Evolutionary conservation across 2,113 vertebrate species (phyloP).

Genomic region (Forbesichthys agassizii): DNA sequence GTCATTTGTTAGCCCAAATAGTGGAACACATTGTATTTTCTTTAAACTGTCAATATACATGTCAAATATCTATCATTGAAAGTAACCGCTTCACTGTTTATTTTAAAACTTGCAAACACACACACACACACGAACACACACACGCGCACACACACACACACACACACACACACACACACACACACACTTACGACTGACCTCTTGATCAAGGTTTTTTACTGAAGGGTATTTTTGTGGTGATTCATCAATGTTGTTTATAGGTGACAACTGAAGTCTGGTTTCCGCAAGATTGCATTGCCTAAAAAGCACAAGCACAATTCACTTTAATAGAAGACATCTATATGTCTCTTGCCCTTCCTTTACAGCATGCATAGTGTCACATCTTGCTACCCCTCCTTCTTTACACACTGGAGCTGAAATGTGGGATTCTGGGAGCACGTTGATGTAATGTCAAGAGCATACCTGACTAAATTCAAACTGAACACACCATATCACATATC

Average conservation of each 20-base stretch:
- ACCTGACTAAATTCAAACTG: too few relatives aligned
- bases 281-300: slow-evolving; percentile 75
- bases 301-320: slow-evolving; percentile 20
- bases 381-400: too few relatives aligned
- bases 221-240: slow-evolving; percentile 36
- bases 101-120: background rate
- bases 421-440: too few relatives aligned
- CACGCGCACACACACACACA: slow-evolving; percentile 14
- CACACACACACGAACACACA: slow-evolving; percentile 12
- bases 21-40: background rate
- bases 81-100: background rate
- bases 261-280: slow-evolving; percentile 61
- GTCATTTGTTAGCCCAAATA: background rate
- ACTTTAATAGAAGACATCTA: background rate
- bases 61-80: background rate
- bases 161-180: slow-evolving; percentile 11
- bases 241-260: slow-evolving; percentile 60
- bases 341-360: too few relatives aligned
- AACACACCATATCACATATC: too few relatives aligned
- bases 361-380: too few relatives aligned
- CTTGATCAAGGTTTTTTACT: slow-evolving; percentile 38
- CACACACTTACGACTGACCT: slow-evolving; percentile 42
- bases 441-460: too few relatives aligned
- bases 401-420: too few relatives aligned
- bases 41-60: background rate